Evolutionary conservation across 2,113 vertebrate genomes (phyloP).

Genomic region (Ahaetulla prasina): DNA sequence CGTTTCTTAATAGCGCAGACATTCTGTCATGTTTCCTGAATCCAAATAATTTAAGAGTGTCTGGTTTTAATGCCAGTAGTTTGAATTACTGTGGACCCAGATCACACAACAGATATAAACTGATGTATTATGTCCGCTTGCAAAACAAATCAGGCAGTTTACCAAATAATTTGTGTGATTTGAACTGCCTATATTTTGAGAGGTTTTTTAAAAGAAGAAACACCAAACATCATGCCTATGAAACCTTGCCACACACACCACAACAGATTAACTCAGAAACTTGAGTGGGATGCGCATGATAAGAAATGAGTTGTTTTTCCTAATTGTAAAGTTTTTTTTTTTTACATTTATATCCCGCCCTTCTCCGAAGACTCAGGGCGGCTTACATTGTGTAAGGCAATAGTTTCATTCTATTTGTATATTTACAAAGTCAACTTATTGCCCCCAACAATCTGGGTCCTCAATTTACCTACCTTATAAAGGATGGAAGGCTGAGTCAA

Average conservation of each 20-base stretch:
- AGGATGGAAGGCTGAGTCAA: no score
- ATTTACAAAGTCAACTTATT: no score
- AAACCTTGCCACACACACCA: background rate
- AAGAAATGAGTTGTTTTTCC: background rate
- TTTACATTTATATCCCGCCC: no score
- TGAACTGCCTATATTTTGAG: background rate
- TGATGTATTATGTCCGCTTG: background rate
- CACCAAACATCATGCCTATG: background rate
- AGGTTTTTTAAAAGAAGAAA: background rate
- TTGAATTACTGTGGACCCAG: background rate
- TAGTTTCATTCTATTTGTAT: no score
- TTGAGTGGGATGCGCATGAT: background rate
- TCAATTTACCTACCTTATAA: no score
- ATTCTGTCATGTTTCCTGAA: background rate
- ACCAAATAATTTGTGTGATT: background rate
- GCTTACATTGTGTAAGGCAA: no score
- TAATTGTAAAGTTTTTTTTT: background rate
- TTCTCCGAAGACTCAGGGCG: no score
- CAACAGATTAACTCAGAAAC: background rate
- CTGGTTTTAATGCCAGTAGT: background rate
- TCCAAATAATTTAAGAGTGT: background rate
- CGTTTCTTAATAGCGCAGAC: background rate
- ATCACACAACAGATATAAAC: background rate
- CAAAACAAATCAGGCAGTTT: background rate
- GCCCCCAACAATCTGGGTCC: no score